A percentile compares a stretch with the other conserved stretches of the same genome.
Evolutionary conservation across 2,797 vertebrate genomes (phyloP).

Genomic region (Lithobates sylvaticus): DNA sequence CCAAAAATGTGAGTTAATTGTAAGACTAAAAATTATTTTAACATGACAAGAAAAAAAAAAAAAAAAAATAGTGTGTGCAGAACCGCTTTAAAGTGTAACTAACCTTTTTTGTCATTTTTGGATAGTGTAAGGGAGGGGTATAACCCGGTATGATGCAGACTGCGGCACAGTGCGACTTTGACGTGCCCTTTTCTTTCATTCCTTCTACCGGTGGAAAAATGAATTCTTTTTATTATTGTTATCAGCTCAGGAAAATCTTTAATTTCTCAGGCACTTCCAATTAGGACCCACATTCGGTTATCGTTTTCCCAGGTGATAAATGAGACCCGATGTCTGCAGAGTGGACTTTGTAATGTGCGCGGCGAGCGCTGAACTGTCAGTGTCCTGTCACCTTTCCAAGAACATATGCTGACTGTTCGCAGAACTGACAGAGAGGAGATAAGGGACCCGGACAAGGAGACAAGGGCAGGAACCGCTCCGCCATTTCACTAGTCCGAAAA

Average conservation of each 20-base stretch:
- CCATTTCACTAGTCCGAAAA: too few species aligned
- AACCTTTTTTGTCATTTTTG: too few species aligned
- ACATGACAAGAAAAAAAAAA: too few species aligned
- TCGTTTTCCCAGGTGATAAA: not conserved
- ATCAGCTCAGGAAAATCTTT: constrained; percentile 18
- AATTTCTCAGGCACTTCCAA: constrained; percentile 24
- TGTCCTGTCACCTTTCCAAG: not conserved
- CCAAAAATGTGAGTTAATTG: too few species aligned
- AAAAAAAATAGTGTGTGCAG: too few species aligned
- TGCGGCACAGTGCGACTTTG: not conserved
- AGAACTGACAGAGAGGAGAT: too few species aligned
- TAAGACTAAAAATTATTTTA: too few species aligned
- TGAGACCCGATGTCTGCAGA: not conserved
- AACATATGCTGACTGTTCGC: too few species aligned
- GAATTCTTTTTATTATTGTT: constrained; percentile 17
- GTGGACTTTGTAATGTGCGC: not conserved
- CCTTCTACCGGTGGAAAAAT: not conserved
- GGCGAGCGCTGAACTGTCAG: not conserved
- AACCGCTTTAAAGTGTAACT: too few species aligned
- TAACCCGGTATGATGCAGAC: not conserved
- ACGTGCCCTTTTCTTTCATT: constrained; percentile 2
- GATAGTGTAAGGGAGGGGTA: too few species aligned
- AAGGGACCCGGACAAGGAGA: too few species aligned
- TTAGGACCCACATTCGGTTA: constrained; percentile 23
- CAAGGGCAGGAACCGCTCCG: too few species aligned